Conservation (phyloP, 2,113 vertebrate genomes). For the Parotia lawesii region DNA sequence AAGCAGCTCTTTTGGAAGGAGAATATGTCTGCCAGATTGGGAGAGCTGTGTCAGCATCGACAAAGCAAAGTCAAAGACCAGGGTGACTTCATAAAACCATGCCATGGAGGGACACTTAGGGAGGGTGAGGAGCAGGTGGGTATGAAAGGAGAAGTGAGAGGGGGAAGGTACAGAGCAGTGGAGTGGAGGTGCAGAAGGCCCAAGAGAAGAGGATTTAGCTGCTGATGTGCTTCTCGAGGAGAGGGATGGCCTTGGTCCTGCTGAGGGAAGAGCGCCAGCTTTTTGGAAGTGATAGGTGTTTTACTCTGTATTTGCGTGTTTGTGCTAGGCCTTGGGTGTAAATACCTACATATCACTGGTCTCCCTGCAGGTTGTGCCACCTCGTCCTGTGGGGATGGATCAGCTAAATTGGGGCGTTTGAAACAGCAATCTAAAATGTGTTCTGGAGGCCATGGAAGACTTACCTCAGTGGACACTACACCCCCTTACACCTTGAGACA, state of each 20-base stretch:
- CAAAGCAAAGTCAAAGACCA: not conserved
- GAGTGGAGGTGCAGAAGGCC: not conserved
- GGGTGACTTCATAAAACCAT: not conserved
- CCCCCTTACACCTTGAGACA: not conserved
- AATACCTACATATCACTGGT: not conserved
- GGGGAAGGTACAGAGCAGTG: not conserved
- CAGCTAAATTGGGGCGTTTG: not conserved
- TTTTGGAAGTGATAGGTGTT: not conserved
- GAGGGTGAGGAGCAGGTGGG: not conserved
- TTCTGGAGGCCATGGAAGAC: not conserved
- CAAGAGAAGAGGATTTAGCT: not conserved
- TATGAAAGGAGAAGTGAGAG: not conserved
- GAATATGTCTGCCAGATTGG: not conserved
- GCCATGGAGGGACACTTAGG: fast-evolving
- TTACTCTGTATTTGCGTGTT: not conserved
- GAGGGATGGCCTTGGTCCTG: not conserved
- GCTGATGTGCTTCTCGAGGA: not conserved
- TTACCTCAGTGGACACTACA: not conserved
- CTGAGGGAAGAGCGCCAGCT: not conserved
- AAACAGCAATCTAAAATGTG: not conserved
- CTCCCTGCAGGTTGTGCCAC: not conserved
- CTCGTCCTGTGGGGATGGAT: not conserved
- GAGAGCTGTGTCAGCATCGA: fast-evolving
- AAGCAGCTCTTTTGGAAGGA: not conserved
- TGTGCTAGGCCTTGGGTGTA: not conserved